These are phyloP conservation scores for Halyomorpha halys DNA, from an alignment of 1,140 invertebrate genomes.

Conservation along the genomic window DNA sequence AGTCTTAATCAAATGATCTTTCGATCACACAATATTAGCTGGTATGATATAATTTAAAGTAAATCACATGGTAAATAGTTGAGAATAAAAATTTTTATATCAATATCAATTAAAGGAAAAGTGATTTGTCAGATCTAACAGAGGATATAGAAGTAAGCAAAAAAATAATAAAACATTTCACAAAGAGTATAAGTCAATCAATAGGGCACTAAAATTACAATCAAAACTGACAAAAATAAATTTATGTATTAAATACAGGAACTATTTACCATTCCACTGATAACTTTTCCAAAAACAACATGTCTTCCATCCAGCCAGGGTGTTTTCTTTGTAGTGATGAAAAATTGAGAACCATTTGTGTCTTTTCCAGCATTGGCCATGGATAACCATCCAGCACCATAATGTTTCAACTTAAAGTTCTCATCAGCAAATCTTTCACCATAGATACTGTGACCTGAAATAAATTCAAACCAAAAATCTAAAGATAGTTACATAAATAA, in stretches of 20 bases:
- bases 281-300: slow-evolving; percentile 92
- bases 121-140: too few species aligned
- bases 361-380: slow-evolving; percentile 96
- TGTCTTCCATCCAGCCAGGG: slow-evolving; percentile 93
- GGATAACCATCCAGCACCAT: slow-evolving; percentile 89
- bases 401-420: slow-evolving; percentile 96
- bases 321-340: slow-evolving; percentile 85
- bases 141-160: too few species aligned
- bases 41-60: too few species aligned
- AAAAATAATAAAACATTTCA: too few species aligned
- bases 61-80: too few species aligned
- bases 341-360: slow-evolving; percentile 98
- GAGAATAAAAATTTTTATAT: too few species aligned
- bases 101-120: too few species aligned
- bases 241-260: background rate
- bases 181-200: too few species aligned
- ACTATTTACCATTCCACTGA: slow-evolving; percentile 73
- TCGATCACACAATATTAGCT: too few species aligned
- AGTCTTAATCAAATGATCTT: too few species aligned
- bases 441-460: slow-evolving; percentile 78
- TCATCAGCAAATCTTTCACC: slow-evolving; percentile 90
- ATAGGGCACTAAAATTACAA: too few species aligned
- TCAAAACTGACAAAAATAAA: too few species aligned
- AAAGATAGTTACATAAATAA: background rate
- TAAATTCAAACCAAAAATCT: slow-evolving; percentile 20